Base-by-base conservation (phyloP, 2,113 vertebrate species). In the Xiphophorus hellerii region DNA sequence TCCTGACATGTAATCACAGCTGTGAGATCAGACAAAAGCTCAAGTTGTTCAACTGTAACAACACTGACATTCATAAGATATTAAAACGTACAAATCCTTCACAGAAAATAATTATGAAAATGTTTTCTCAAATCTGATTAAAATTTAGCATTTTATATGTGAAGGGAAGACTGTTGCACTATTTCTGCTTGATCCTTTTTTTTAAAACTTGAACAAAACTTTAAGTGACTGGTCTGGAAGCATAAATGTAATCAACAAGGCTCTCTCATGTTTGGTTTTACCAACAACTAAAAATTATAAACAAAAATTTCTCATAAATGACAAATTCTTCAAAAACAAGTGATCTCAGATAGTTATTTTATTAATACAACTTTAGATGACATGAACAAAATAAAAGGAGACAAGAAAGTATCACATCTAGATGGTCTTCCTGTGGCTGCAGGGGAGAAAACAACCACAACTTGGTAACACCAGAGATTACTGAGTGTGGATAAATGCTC, bases 391-490 rank as follows among this genome's bases (percentile, higher is more conserved):
- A 58, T 5, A 25, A 42, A 42, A 15, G 51, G 2, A 25, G 22
- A 58, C 25, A 1, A 9, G 22, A 3, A 3, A n/a, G 25, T 58
- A n/a, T 25, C 25, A 58, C 22, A n/a, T 58, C 8, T 25, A 9
- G 20, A 7, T 58, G 22, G 8, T 25, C 17, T 61, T 61, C 77
- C 62, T 42, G 28, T 75, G 70, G 60, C 69, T 17, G 35, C 78
- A 74, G 67, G 75, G 65, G 14, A 42, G 3, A 42, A 15, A 33
- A 72, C 62, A 58, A 72, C 77, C 73, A 67, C 75, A 77, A 83
- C 77, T 66, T 60, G 25, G 64, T 77, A 70, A 71, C 81, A 58
- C 76, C 60, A 27, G 5, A 69, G 35, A 80, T 6, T 61, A 73
- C 8, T 25, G 10, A 58, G 51, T 58, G 51, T 58, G 51, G 51